Percentiles rank a stretch among this genome's conserved stretches.
phyloP scores from a whole-genome alignment of 2,113 vertebrate species.

The Rhagologus leucostigma region DNA sequence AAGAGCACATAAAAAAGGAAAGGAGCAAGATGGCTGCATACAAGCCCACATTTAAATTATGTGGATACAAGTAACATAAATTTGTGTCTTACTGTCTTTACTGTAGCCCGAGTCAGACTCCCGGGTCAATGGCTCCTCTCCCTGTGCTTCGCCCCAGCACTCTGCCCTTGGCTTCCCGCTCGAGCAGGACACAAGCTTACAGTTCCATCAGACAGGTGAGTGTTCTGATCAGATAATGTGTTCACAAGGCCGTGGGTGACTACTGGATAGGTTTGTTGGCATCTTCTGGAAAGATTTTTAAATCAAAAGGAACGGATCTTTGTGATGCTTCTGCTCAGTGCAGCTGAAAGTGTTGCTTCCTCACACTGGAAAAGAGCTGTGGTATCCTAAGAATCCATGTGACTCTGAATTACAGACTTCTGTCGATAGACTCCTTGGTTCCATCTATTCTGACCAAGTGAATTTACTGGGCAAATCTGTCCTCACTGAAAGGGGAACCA shows the following conservation, averaged over 20 bases:
- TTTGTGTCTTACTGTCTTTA: background rate
- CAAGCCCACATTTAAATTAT: background rate
- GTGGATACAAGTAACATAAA: background rate
- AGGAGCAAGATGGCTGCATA: background rate
- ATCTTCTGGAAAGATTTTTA: background rate
- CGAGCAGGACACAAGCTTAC: conserved; percentile 75
- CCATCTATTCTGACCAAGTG: background rate
- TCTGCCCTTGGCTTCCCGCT: conserved; percentile 61
- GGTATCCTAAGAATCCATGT: accelerated
- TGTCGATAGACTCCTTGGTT: background rate
- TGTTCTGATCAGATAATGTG: background rate
- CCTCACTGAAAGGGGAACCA: background rate
- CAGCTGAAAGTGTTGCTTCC: background rate
- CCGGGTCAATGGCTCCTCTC: conserved; percentile 84
- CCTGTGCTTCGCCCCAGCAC: conserved; percentile 73
- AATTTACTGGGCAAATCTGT: background rate
- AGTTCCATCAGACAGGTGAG: conserved; percentile 84
- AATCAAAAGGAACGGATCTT: background rate
- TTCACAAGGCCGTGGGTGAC: background rate
- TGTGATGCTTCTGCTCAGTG: background rate
- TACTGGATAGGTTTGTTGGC: background rate
- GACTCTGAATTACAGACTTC: background rate
- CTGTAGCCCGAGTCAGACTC: conserved; percentile 86
- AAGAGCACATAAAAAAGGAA: background rate
- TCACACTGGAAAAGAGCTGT: background rate